Conservation (phyloP, 2,113 vertebrate species). For the Caranx ignobilis region DNA sequence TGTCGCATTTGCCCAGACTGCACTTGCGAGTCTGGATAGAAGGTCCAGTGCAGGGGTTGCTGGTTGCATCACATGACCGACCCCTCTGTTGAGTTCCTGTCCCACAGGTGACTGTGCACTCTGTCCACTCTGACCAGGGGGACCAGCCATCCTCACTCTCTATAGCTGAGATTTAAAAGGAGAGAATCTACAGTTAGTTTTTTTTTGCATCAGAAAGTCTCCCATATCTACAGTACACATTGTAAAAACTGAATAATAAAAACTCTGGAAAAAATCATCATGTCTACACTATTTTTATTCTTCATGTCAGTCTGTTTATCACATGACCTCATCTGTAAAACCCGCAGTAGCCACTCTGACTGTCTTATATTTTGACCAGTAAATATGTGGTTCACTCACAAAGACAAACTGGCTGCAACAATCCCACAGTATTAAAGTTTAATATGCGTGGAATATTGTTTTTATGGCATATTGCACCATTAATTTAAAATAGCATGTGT, state of each 20-base stretch:
- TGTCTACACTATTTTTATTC: constrained; percentile 36
- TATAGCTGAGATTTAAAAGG: constrained; percentile 73
- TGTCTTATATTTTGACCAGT: constrained; percentile 56
- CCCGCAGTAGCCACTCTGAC: constrained; percentile 64
- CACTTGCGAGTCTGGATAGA: constrained; percentile 97
- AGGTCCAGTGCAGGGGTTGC: constrained; percentile 92
- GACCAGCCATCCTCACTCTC: constrained; percentile 95
- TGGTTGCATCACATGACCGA: constrained; percentile 95
- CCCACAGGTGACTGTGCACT: constrained; percentile 95
- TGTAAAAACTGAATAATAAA: constrained; percentile 10
- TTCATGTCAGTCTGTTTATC: constrained; percentile 48
- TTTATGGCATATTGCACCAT: constrained; percentile 42
- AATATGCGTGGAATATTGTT: constrained; percentile 51
- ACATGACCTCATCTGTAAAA: constrained; percentile 69
- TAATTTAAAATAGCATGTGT: constrained; percentile 45
- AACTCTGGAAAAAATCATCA: constrained; percentile 17
- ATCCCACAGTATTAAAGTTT: constrained; percentile 60
- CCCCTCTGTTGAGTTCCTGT: constrained; percentile 97
- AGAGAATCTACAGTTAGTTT: constrained; percentile 9
- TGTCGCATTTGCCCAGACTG: constrained; percentile 92
- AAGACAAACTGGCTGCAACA: constrained; percentile 61
- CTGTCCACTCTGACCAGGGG: constrained; percentile 98
- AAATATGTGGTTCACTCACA: constrained; percentile 63
- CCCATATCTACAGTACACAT: background rate
- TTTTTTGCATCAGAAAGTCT: constrained; percentile 3